These are phyloP conservation scores for Clepsis dumicolana DNA, from an alignment of 2,888 invertebrate species.

Conservation along the genomic window DNA sequence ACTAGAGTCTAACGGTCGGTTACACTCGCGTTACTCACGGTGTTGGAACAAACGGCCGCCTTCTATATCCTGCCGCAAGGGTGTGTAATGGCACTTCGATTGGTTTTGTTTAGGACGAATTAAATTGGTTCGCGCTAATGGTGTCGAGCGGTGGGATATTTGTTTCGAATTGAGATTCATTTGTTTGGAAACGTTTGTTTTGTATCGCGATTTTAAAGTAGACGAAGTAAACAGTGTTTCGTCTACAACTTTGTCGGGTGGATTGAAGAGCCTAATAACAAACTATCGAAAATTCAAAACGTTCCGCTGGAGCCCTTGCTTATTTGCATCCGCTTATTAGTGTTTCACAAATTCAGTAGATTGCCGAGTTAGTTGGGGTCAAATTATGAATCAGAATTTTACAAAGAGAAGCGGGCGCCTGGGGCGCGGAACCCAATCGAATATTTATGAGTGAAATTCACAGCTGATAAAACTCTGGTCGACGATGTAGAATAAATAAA, in stretches of 20 bases:
- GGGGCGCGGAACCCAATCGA: constrained; percentile 68
- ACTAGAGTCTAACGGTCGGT: constrained; percentile 31
- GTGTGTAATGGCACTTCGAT: constrained; percentile 35
- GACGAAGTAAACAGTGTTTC: neutral
- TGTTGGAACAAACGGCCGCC: constrained; percentile 32
- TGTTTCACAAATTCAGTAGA: constrained; percentile 62
- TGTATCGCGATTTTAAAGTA: neutral
- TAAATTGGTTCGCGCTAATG: constrained; percentile 27
- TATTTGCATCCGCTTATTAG: constrained; percentile 58
- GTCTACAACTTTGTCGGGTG: neutral
- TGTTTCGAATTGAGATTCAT: constrained; percentile 9
- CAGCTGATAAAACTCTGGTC: constrained; percentile 76
- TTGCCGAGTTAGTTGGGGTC: constrained; percentile 65
- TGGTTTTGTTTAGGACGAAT: constrained; percentile 38
- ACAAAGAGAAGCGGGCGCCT: constrained; percentile 61
- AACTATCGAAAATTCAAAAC: constrained; percentile 38
- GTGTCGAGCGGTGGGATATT: constrained; percentile 9
- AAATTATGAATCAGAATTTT: constrained; percentile 80
- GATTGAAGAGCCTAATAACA: constrained; percentile 23
- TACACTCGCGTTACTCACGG: constrained; percentile 30
- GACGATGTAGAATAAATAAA: constrained; percentile 41
- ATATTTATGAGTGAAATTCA: constrained; percentile 82
- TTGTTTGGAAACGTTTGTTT: neutral
- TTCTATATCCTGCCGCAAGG: constrained; percentile 29
- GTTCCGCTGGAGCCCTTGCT: constrained; percentile 4